phyloP scores from a whole-genome alignment of 1,140 invertebrate genomes.

The Anagrus nilaparvatae region DNA sequence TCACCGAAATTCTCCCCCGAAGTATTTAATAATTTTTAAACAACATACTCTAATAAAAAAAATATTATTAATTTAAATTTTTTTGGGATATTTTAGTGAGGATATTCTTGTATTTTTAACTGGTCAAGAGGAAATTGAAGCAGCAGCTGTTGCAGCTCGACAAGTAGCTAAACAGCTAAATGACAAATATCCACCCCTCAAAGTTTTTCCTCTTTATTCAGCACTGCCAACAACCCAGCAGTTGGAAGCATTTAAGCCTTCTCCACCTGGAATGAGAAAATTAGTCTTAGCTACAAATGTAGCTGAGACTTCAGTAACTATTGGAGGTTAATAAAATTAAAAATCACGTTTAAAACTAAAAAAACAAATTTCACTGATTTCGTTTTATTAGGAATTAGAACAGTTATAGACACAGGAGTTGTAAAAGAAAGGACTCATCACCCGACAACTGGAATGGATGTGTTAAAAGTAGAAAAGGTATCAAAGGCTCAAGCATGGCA shows the following conservation, averaged over 20 bases:
- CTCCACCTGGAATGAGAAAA: slow-evolving; percentile 62
- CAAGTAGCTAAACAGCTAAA: slow-evolving; percentile 59
- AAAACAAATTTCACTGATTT: neutral
- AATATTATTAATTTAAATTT: slow-evolving; percentile 8
- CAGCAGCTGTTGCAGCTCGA: slow-evolving; percentile 64
- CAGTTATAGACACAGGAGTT: slow-evolving; percentile 90
- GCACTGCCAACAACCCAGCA: slow-evolving; percentile 68
- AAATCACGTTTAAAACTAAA: neutral
- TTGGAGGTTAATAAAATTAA: slow-evolving; percentile 45
- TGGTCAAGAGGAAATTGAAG: slow-evolving; percentile 97
- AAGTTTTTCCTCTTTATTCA: slow-evolving; percentile 75
- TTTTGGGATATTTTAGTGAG: slow-evolving; percentile 42
- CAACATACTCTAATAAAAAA: neutral
- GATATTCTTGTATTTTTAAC: slow-evolving; percentile 97
- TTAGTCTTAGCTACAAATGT: slow-evolving; percentile 96
- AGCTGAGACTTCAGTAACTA: slow-evolving; percentile 95
- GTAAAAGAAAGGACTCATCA: slow-evolving; percentile 84
- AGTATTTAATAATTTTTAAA: slow-evolving; percentile 47
- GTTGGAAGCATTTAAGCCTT: slow-evolving; percentile 63
- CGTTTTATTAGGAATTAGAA: slow-evolving; percentile 63
- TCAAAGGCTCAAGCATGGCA: slow-evolving; percentile 91
- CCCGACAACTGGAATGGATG: slow-evolving; percentile 71
- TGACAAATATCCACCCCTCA: slow-evolving; percentile 45
- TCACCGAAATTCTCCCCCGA: slow-evolving; percentile 68
- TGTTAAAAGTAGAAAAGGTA: slow-evolving; percentile 70